Evolutionary conservation across 2,888 invertebrate genomes (phyloP), one percentile per base, ranked within the genome.

Genomic region (Drosophila helvetica): DNA sequence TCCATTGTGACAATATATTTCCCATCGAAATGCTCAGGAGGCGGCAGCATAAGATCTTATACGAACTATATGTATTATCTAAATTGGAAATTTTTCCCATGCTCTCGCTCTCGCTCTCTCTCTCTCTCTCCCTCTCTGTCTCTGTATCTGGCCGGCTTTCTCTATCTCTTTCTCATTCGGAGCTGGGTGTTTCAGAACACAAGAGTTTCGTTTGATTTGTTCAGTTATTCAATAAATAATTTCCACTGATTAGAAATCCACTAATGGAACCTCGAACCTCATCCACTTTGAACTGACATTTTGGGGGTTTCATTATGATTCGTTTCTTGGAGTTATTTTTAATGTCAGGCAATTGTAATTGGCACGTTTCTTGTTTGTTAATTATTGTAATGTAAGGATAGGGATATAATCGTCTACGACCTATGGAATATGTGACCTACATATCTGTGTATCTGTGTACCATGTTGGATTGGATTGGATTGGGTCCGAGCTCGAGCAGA

Each of bases 281-380:
- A n/a, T 38, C 38, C 38, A 15, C 38, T 38, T 59, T 15, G 2
- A 62, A 48, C 27, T 58, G 61, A 59, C 61, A 43, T 15, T 60
- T 27, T 30, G 8, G 38, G 18, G 42, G 48, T 27, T 27, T 27
- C 27, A 8, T 27, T 7, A 7, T 17, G 25, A 54, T 43, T 54
- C 53, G 48, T 15, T n/a, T 8, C 19, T 27, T 30, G 38, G 27
- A 43, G 25, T 52, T 54, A 48, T 53, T 63, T 42, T 55, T 51
- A 48, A 62, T 48, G 50, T 84, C 76, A 82, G 86, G 82, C 77
- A 85, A 82, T 82, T 72, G 53, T 77, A 64, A 82, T 80, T 80
- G 86, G 86, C 80, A 80, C 80, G 68, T 85, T 38, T 33, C n/a
- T 38, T 38, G 15, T 38, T 72, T 63, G 64, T 80, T 85, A 82